Conservation (phyloP, 2,888 invertebrate genomes). For the Reticulitermes lucifugus region DNA sequence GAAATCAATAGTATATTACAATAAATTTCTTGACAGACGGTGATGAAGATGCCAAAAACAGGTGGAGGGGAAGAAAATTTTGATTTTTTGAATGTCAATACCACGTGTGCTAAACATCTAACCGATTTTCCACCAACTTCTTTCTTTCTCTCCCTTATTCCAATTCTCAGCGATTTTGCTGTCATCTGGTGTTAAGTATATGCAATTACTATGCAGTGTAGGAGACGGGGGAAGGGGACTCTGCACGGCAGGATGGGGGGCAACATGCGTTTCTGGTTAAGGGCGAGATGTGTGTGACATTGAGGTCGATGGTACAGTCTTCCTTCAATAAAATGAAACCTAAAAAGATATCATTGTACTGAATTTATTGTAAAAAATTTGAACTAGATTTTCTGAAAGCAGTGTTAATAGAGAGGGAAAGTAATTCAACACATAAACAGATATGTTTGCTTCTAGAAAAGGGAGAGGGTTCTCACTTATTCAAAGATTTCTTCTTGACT, state of each 20-base stretch:
- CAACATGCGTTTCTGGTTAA: constrained; percentile 22
- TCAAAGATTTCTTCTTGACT: no score
- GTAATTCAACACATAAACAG: no score
- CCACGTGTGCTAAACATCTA: constrained; percentile 41
- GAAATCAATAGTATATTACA: constrained; percentile 5
- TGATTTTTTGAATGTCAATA: constrained; percentile 42
- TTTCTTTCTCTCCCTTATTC: neutral
- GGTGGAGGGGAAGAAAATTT: neutral
- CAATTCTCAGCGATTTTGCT: constrained; percentile 41
- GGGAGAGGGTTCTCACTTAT: no score
- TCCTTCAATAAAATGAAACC: neutral
- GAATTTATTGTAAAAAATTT: no score
- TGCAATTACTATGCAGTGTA: constrained; percentile 34
- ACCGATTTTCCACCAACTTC: constrained; percentile 29
- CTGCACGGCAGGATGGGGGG: neutral
- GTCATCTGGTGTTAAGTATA: constrained; percentile 47
- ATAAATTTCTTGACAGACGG: neutral
- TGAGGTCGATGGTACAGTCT: neutral
- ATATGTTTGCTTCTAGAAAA: no score
- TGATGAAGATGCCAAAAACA: constrained; percentile 21
- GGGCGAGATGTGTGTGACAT: neutral
- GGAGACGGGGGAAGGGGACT: neutral
- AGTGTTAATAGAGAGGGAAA: no score
- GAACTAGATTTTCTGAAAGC: no score
- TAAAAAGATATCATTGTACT: no score